Base-by-base conservation (phyloP, 2,888 invertebrate species). In the Agrotis ipsilon region DNA sequence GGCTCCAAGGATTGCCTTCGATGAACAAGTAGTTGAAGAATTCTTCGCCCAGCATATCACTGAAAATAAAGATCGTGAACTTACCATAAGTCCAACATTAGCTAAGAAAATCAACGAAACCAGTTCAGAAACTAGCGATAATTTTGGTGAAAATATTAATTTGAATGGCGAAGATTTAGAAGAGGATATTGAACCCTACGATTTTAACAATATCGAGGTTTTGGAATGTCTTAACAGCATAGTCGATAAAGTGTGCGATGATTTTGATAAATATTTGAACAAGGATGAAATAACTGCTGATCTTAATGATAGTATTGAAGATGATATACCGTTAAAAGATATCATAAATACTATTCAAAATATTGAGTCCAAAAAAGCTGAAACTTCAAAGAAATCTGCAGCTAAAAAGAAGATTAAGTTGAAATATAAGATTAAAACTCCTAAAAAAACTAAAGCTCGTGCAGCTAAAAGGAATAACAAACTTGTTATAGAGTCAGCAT, bases 31-130 rank as follows among this genome's bases (percentile, higher is more conserved):
- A 5, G 85, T 93, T 9, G 93, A 94, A 84, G 78, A 90, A 7
- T 92, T 92, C 63, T 94, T 94, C 70, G 87, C 91, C 0, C 89
- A 94, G 75, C 92, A 94, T 76, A 84, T 89, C 43, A 51, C 79
- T 43, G 89, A 92, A 73, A 91, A 89, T 57, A 78, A 75, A 59
- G 71, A 72, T 16, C 82, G 82, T 3, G 87, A 91, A 51, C 68
- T 90, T 19, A 68, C 87, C 6, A 88, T 93, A 55, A 94, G 92
- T 84, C 92, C 94, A 32, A 86, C 90, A 14, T 81, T 93, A 68
- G 94, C 93, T 2, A 90, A 85, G 46, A 92, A 92, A 87, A 89
- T 93, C 2, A 94, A 94, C 61, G 89, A 89, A 81, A 89, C 89
- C 0, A 92, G 89, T 78, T 92, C 94, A 5, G 92, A 92, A 62